Base-by-base conservation (phyloP, 2,113 vertebrate species). In the Aldabrachelys gigantea region DNA sequence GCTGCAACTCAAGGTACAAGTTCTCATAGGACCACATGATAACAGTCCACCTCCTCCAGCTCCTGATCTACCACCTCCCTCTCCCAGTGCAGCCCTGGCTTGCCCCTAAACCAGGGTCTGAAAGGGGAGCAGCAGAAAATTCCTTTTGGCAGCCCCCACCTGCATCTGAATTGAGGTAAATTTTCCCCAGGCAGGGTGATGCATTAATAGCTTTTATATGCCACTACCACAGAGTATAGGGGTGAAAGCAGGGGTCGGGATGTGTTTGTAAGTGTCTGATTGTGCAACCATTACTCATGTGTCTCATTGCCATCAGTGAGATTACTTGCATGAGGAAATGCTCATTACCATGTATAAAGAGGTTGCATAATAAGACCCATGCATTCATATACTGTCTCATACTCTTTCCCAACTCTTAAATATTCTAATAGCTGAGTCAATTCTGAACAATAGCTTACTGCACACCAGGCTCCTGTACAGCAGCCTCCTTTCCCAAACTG, bases 181-280 rank as follows among this genome's bases (percentile, higher is more conserved):
- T 35, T 49, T 85, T 13, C 13, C 22, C 21, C 41, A 13, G 38
- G 13, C 6, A 80, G 4, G 0, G 17, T 4, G 5, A 75, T 44
- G 8, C 17, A 1, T 35, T 49, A 69, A 4, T 3, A 5, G 2
- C 1, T 0, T 38, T 88, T 83, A 54, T 56, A 5, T 21, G 8
- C 10, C 47, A 56, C 22, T 12, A 52, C 82, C 47, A 25, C 50
- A 57, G 1, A 82, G 59, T 0, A 50, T 0, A 90, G 80, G 5
- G 78, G 69, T 22, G 72, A 17, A 22, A 22, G 8, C 24, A 80
- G 3, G 6, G 0, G 0, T 10, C 47, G 6, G 35, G 91, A 53
- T 3, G 1, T 35, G 4, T 27, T 47, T 78, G 41, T 47, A 44
- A 47, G 12, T 44, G 41, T 78, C 75, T 47, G 44, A 47, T 29